Conservation (phyloP, 1,140 invertebrate genomes). For the Neodiprion pinetum region DNA sequence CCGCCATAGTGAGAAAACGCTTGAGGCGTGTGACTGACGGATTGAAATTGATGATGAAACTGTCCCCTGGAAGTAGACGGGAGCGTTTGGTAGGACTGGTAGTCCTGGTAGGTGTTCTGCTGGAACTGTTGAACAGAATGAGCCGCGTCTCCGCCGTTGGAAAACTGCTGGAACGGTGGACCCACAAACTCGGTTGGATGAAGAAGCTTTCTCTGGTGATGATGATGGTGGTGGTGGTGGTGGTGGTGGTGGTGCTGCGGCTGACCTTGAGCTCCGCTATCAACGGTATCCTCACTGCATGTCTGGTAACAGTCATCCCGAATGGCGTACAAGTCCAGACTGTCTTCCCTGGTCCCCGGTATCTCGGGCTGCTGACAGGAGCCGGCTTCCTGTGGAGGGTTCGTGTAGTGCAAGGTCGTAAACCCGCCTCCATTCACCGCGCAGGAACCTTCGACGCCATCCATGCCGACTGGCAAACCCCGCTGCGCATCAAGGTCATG, state of each 20-base stretch:
- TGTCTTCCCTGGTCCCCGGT: constrained; percentile 66
- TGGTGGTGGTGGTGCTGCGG: constrained; percentile 19
- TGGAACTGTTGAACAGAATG: constrained; percentile 25
- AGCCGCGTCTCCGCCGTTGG: background rate
- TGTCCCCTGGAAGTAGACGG: constrained; percentile 53
- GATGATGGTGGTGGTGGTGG: constrained; percentile 8
- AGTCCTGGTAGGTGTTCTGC: constrained; percentile 40
- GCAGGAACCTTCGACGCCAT: constrained; percentile 35
- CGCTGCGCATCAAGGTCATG: constrained; percentile 3
- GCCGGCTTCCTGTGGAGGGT: constrained; percentile 31
- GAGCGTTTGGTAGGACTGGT: constrained; percentile 45
- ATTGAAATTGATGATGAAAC: constrained; percentile 51
- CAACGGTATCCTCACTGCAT: constrained; percentile 59
- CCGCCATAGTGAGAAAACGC: constrained; percentile 50
- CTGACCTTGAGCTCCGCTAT: constrained; percentile 45
- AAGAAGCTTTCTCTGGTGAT: constrained; percentile 13
- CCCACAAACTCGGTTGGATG: background rate
- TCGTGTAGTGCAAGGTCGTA: constrained; percentile 68
- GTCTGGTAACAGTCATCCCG: constrained; percentile 71
- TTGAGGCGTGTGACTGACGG: constrained; percentile 31
- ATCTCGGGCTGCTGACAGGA: constrained; percentile 51
- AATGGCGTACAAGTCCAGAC: constrained; percentile 71
- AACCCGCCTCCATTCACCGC: constrained; percentile 68
- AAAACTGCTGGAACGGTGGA: background rate
- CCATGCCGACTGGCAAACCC: constrained; percentile 23